Base-by-base conservation (phyloP, 1,140 invertebrate genomes). In the Diabrotica undecimpunctata region DNA sequence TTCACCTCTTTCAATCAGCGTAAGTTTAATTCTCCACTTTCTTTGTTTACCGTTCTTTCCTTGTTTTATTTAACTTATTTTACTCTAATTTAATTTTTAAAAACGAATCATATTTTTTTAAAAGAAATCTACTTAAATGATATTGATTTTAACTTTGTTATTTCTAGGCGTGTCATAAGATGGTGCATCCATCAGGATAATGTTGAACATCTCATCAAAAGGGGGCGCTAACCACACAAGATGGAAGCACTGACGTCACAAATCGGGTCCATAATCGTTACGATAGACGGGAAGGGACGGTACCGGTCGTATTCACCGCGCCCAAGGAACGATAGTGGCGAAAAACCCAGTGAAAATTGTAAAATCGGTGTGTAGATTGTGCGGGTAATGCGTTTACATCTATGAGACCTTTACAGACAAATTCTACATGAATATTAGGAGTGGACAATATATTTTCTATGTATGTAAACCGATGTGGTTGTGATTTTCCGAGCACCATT, bases 221-320 rank as follows among this genome's bases (percentile, higher is more conserved):
- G 71, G 65, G 71, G 69, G 55, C 67, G 62, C 58, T 68, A n/a
- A n/a, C 5, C 10, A 37, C 56, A 53, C 58, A 68, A 72, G 56
- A 74, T 74, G 73, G 73, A 68, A 52, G 65, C 56, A 67, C 68
- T 76, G 75, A 76, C 75, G 75, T 76, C 75, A 76, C 69, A 67
- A 67, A 62, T 71, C 70, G 69, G 71, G 73, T 74, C 70, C 71
- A 71, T 73, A 76, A 74, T 76, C 74, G 75, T 75, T 75, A 75
- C 70, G 66, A 70, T 36, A 62, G 61, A 54, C 14, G 53, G 52
- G 72, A 76, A 74, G 75, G 61, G 72, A 76, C 72, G 75, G 66
- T 66, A 66, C 60, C 71, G 71, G 68, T 65, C 67, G 65, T 68
- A 62, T 67, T 62, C 67, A 68, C 68, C 65, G 65, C 68, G 68